phyloP scores from a whole-genome alignment of 2,888 invertebrate genomes.

The Tetragonisca angustula region DNA sequence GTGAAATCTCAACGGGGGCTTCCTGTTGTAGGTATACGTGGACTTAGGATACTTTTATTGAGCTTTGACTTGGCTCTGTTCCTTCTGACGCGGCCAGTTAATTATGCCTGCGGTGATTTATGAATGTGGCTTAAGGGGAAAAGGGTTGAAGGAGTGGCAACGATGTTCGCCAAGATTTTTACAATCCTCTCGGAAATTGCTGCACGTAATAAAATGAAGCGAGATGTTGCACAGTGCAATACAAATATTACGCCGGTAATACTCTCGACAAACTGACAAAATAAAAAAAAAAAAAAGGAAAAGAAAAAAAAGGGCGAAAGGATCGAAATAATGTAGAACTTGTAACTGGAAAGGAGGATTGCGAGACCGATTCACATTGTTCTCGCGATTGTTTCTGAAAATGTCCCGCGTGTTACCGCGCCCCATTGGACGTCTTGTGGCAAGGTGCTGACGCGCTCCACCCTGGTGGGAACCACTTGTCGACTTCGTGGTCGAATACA shows the following conservation, averaged over 20 bases:
- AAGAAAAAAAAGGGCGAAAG: background rate
- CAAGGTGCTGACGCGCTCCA: constrained; percentile 67
- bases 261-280: too few relatives aligned
- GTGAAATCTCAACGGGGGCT: background rate
- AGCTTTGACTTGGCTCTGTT: background rate
- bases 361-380: constrained; percentile 51
- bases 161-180: too few relatives aligned
- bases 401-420: constrained; percentile 60
- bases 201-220: too few relatives aligned
- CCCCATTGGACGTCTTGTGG: constrained; percentile 51
- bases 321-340: background rate
- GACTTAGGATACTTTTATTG: constrained; percentile 32
- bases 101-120: background rate
- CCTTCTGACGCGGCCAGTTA: background rate
- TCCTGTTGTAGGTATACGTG: background rate
- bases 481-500: constrained; percentile 66
- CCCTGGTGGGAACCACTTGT: constrained; percentile 83
- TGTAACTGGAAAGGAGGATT: constrained; percentile 5
- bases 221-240: too few relatives aligned
- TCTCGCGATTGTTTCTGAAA: constrained; percentile 57
- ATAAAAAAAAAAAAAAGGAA: background rate
- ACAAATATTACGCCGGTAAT: too few relatives aligned
- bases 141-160: too few relatives aligned
- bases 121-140: background rate
- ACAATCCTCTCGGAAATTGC: too few relatives aligned